Evolutionary conservation across 2,888 invertebrate genomes (phyloP).

Genomic region (Pediacus dermestoides): DNA sequence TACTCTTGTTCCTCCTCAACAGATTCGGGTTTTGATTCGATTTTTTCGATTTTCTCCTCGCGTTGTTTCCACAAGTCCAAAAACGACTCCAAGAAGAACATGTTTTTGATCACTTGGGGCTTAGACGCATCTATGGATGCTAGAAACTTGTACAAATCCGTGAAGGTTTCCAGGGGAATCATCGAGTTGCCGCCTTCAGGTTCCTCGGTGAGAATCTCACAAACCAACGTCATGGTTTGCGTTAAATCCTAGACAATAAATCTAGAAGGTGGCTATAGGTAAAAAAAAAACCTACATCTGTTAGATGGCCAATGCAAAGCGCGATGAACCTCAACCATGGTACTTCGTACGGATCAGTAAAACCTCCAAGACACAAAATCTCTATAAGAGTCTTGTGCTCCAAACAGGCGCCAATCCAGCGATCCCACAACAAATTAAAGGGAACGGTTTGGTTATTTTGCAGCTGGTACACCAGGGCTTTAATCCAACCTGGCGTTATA

Average conservation of each 20-base stretch:
- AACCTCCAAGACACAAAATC: constrained; percentile 68
- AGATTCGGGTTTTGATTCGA: constrained; percentile 27
- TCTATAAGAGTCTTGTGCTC: constrained; percentile 62
- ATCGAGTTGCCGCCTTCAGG: constrained; percentile 79
- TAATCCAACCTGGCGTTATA: constrained; percentile 75
- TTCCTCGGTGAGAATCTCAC: constrained; percentile 77
- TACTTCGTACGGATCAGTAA: constrained; percentile 59
- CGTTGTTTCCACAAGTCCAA: constrained; percentile 35
- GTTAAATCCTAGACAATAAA: constrained; percentile 59
- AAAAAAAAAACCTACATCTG: constrained; percentile 54
- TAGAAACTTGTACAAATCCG: constrained; percentile 57
- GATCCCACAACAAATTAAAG: constrained; percentile 47
- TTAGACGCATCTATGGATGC: constrained; percentile 57
- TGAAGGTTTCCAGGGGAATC: constrained; percentile 63
- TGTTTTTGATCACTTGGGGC: constrained; percentile 39
- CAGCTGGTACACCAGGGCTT: constrained; percentile 75
- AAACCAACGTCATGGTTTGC: constrained; percentile 75
- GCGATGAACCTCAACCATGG: constrained; percentile 73
- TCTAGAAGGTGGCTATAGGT: constrained; percentile 2
- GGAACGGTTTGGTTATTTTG: constrained; percentile 44
- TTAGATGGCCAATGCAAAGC: constrained; percentile 66
- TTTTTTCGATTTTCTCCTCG: constrained; percentile 26
- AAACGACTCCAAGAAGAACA: constrained; percentile 42
- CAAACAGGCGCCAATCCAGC: constrained; percentile 67
- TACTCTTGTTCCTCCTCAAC: constrained; percentile 18